Base-by-base conservation (phyloP, 2,888 invertebrate species). In the Hemaris fuciformis region DNA sequence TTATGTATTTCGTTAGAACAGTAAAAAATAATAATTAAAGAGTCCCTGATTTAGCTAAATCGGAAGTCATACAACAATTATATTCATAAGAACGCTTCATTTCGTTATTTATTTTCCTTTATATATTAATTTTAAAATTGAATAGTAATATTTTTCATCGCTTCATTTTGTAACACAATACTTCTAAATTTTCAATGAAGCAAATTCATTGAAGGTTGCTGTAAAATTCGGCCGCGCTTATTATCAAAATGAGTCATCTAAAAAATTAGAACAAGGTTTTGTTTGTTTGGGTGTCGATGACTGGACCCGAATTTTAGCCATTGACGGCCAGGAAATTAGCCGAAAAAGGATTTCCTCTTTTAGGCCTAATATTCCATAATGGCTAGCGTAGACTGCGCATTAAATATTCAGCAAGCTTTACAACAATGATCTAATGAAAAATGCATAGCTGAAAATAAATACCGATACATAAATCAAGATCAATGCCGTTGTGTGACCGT, bases 401-500 rank as follows among this genome's bases (percentile, higher is more conserved):
- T 27, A 13, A 8, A 18, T 7, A 15, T 38, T 46, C 22, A 43
- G 20, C 23, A 46, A 23, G 1, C 23, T 23, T 10, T 20, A 22
- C 45, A 5, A 23, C 10, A 46, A 48, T 48, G n/a, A 27, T 25
- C 13, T 1, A 15, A 18, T 34, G 20, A 48, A 53, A 53, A 23
- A 7, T 15, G 22, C 25, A 18, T 38, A 8, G 22, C 34, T 60
- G 38, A 60, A 59, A 45, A 59, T 15, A 46, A 59, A 59, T 38
- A 38, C 38, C 25, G 23, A 41, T 60, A 23, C 46, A 34, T 57
- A 57, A 57, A 8, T 20, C 15, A 23, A 27, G 64, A 70, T 62
- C 72, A 74, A 76, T 77, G 75, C 63, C 75, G 67, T 61, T 66
- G 57, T 66, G 66, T 70, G 69, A 75, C 77, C 76, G 72, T 77